phyloP scores from a whole-genome alignment of 2,113 vertebrate genomes.

The Pteruthius melanotis region DNA sequence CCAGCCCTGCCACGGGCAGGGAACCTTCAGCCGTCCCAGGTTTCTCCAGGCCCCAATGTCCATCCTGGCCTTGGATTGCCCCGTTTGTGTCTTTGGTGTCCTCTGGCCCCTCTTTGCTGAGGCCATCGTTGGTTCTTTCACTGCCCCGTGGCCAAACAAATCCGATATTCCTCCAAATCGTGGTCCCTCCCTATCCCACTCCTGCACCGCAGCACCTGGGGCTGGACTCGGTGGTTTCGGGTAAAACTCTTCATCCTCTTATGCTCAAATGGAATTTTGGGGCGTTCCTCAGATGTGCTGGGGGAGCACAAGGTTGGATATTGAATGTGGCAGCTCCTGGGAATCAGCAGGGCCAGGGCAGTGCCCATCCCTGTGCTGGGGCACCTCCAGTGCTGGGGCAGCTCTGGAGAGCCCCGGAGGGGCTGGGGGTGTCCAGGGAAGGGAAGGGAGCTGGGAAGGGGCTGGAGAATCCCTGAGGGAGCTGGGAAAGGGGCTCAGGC shows the following conservation, averaged over 20 bases:
- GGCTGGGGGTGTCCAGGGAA: not conserved
- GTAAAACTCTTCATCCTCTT: not conserved
- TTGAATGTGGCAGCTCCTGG: not conserved
- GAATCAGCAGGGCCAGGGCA: not conserved
- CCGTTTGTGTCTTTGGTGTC: not conserved
- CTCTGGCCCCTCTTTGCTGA: not conserved
- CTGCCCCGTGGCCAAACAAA: rapidly evolving
- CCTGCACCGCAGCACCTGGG: rapidly evolving
- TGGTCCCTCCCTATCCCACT: rapidly evolving
- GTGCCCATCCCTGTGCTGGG: not conserved
- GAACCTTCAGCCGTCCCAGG: not conserved
- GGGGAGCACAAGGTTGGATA: not conserved
- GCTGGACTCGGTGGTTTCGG: rapidly evolving
- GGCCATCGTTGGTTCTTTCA: rapidly evolving
- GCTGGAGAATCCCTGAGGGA: no score
- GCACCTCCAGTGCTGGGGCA: not conserved
- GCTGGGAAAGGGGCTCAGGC: not conserved
- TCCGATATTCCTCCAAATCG: rapidly evolving
- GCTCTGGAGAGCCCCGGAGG: not conserved
- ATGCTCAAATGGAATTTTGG: not conserved
- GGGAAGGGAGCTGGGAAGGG: not conserved
- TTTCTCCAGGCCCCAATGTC: not conserved
- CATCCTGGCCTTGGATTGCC: not conserved
- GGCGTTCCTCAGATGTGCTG: not conserved
- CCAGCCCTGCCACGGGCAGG: not conserved